These are phyloP conservation scores for Hoplodrina blanda DNA, from an alignment of 2,888 invertebrate species.

Conservation along the genomic window DNA sequence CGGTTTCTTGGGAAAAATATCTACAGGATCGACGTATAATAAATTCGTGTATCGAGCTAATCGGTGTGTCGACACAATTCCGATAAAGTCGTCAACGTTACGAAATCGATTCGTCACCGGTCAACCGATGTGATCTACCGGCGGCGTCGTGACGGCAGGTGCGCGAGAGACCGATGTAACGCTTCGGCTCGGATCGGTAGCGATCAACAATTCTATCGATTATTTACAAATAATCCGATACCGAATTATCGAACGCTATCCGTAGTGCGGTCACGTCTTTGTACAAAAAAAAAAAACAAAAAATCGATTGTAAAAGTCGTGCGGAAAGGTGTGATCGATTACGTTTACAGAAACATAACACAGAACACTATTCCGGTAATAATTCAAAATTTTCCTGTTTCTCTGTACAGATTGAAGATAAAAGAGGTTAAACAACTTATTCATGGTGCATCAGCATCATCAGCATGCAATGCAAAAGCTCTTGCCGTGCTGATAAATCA, in stretches of 20 bases:
- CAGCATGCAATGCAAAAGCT: conserved; percentile 76
- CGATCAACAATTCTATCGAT: conserved; percentile 81
- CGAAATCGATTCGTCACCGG: conserved; percentile 85
- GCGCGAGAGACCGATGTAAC: conserved; percentile 69
- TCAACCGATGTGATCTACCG: conserved; percentile 84
- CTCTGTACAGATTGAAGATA: conserved; percentile 34
- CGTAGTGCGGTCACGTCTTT: conserved; percentile 81
- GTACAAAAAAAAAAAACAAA: conserved; percentile 65
- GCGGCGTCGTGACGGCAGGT: conserved; percentile 80
- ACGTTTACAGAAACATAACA: conserved; percentile 41
- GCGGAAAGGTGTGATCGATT: conserved; percentile 82
- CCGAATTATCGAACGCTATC: conserved; percentile 70
- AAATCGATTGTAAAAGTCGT: conserved; percentile 84
- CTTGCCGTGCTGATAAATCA: conserved; percentile 73
- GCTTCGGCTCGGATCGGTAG: conserved; percentile 79
- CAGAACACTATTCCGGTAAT: conserved; percentile 40
- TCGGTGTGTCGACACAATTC: conserved; percentile 81
- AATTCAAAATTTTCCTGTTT: conserved; percentile 42
- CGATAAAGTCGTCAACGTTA: conserved; percentile 84
- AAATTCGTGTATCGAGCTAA: conserved; percentile 72
- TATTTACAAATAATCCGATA: conserved; percentile 84
- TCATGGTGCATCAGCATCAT: conserved; percentile 74
- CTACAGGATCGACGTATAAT: conserved; percentile 57
- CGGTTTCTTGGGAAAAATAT: conserved; percentile 59
- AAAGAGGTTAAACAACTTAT: conserved; percentile 71